Conservation (phyloP, 2,113 vertebrate species). For the Trichomycterus rosablanca region DNA sequence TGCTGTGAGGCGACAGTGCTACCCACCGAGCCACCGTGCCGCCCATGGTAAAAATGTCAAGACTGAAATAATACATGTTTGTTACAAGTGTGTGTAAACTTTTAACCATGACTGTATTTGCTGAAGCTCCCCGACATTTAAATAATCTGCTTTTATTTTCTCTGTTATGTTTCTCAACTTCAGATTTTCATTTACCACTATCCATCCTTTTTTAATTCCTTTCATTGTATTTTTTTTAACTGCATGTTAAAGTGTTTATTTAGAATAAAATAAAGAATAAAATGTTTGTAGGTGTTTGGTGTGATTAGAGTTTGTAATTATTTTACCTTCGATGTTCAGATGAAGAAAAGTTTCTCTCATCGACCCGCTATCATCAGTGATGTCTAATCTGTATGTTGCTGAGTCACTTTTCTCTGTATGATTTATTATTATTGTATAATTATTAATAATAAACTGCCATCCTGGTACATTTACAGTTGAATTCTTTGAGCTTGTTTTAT, state of each 20-base stretch:
- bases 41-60: no score
- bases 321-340: constrained; percentile 23
- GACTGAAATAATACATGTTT: no score
- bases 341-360: neutral
- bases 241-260: neutral
- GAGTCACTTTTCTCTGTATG: constrained; percentile 12
- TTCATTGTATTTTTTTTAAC: no score
- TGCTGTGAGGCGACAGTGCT: no score
- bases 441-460: neutral
- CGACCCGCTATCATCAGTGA: fast-evolving
- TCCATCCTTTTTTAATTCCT: no score
- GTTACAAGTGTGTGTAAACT: no score
- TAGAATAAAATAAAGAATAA: neutral
- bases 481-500: neutral
- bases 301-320: constrained; percentile 1
- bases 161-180: no score
- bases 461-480: neutral
- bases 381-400: neutral
- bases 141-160: no score
- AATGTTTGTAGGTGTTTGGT: neutral
- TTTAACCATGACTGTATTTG: no score
- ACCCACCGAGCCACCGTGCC: no score
- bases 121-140: no score
- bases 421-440: constrained; percentile 4
- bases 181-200: no score